Conservation (phyloP, 2,888 invertebrate species). For the Eremobia ochroleuca region DNA sequence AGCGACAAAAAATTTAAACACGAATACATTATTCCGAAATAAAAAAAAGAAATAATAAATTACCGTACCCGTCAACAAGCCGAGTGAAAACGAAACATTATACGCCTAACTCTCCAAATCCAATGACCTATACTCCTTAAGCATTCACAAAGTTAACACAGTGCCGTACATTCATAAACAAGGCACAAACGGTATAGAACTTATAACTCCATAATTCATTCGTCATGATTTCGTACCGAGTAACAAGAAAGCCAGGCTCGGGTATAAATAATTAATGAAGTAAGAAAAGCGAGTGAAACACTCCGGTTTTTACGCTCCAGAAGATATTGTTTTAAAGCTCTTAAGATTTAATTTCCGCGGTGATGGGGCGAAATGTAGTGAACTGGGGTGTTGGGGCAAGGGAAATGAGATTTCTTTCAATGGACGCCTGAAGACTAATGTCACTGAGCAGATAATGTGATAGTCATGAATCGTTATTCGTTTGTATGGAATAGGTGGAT, state of each 20-base stretch:
- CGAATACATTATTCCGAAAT: not conserved
- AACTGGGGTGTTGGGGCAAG: constrained; percentile 33
- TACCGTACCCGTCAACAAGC: not conserved
- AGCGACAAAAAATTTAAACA: not conserved
- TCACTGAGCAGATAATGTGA: constrained; percentile 31
- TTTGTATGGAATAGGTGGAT: not conserved
- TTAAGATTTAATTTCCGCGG: constrained; percentile 66
- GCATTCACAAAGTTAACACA: constrained; percentile 56
- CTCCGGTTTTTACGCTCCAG: constrained; percentile 70
- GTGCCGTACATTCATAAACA: constrained; percentile 46
- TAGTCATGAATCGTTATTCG: constrained; percentile 2
- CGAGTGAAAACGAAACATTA: not conserved
- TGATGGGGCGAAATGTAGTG: constrained; percentile 54
- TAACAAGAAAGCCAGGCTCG: constrained; percentile 65
- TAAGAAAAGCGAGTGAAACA: constrained; percentile 68
- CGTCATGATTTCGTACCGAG: constrained; percentile 68
- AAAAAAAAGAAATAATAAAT: constrained; percentile 1
- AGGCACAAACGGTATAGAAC: constrained; percentile 60
- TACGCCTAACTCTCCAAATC: constrained; percentile 14
- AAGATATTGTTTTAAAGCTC: constrained; percentile 69
- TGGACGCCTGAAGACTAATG: constrained; percentile 41
- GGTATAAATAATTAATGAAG: constrained; percentile 74
- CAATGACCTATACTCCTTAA: constrained; percentile 42
- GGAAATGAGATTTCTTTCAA: constrained; percentile 59
- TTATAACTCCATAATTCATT: constrained; percentile 73